Conservation (phyloP, 2,797 vertebrate genomes). For the Rhodeus uyekii region DNA sequence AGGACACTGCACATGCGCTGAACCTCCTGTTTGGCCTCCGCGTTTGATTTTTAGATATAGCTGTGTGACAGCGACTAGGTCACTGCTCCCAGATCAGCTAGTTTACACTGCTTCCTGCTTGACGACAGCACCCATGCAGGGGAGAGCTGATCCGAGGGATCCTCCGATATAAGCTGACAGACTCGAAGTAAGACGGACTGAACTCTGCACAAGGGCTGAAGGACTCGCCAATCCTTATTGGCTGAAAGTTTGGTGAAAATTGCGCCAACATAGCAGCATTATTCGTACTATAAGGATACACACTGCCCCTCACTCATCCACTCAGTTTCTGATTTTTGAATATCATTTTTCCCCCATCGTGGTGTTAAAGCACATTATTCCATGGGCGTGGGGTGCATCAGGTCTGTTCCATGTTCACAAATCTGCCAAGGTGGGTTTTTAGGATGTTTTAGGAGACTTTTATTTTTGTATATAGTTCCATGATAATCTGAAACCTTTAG, state of each 20-base stretch:
- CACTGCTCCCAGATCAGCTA: conserved; percentile 57
- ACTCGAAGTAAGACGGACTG: conserved; percentile 34
- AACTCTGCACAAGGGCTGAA: conserved; percentile 40
- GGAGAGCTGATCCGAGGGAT: conserved; percentile 60
- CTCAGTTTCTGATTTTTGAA: neutral
- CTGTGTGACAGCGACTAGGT: conserved; percentile 51
- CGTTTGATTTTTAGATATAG: conserved; percentile 49
- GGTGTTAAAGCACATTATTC: conserved; percentile 35
- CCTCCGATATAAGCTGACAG: conserved; percentile 74
- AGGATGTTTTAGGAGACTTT: neutral
- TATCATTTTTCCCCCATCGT: conserved; percentile 6
- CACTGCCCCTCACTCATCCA: conserved; percentile 37
- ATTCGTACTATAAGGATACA: conserved; percentile 48
- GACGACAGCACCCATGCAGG: conserved; percentile 61
- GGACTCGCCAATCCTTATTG: conserved; percentile 25
- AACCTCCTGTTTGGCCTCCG: conserved; percentile 11
- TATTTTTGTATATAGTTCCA: neutral
- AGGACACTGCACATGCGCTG: neutral
- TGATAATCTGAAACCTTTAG: conserved; percentile 55
- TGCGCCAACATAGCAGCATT: conserved; percentile 44
- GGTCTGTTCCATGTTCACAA: conserved; percentile 31
- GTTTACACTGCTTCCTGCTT: conserved; percentile 73
- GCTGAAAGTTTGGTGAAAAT: conserved; percentile 35
- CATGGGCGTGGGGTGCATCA: neutral
- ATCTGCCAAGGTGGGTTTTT: conserved; percentile 32